These are phyloP conservation scores for Ostrea edulis DNA, from an alignment of 1,140 invertebrate genomes.

Conservation along the genomic window DNA sequence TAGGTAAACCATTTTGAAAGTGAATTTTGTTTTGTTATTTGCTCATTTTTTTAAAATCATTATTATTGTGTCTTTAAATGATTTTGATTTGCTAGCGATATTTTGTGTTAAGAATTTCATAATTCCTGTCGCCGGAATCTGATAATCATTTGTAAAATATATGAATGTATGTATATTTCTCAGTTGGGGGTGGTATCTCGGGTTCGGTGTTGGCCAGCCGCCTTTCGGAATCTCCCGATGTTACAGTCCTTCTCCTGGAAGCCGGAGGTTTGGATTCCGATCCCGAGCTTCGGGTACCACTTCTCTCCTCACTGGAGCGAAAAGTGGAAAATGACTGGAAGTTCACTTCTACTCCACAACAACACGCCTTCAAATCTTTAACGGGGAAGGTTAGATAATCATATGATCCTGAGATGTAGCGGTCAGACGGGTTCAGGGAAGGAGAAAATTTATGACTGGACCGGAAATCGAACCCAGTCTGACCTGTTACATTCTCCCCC, in stretches of 20 bases:
- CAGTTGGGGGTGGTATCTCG: constrained; percentile 94
- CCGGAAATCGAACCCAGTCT: too few relatives aligned
- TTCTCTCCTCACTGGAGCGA: not conserved
- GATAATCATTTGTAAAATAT: too few relatives aligned
- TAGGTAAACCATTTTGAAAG: constrained; percentile 36
- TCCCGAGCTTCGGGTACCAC: not conserved
- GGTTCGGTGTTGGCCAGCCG: constrained; percentile 96
- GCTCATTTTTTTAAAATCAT: too few relatives aligned
- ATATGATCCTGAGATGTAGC: too few relatives aligned
- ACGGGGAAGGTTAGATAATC: not conserved
- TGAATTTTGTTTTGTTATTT: too few relatives aligned
- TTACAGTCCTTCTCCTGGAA: constrained; percentile 92
- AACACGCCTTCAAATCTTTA: constrained; percentile 19
- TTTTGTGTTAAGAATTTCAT: not conserved
- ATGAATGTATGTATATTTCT: not conserved
- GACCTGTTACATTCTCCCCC: too few relatives aligned
- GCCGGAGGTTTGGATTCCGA: constrained; percentile 85
- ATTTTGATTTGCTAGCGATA: too few relatives aligned
- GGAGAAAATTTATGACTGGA: too few relatives aligned
- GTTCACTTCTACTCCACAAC: constrained; percentile 35
- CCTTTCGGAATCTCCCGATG: constrained; percentile 86
- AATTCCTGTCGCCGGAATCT: too few relatives aligned
- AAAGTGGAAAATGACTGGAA: constrained; percentile 39
- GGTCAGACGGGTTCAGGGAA: too few relatives aligned
- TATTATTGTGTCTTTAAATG: too few relatives aligned